These are phyloP conservation scores for Ancistrus triradiatus DNA, from an alignment of 2,113 vertebrate species.

Conservation along the genomic window DNA sequence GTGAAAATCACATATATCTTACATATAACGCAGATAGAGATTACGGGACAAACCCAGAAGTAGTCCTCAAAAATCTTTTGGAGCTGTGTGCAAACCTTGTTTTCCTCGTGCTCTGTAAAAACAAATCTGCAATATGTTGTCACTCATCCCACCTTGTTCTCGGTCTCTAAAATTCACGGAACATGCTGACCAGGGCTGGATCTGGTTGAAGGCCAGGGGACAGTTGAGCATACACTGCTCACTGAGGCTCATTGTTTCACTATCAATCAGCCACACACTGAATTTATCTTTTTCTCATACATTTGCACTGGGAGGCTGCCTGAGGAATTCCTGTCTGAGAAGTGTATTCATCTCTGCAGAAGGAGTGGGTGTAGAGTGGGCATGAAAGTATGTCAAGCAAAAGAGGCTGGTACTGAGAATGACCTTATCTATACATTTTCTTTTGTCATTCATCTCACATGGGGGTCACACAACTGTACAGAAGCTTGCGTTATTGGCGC, in stretches of 20 bases:
- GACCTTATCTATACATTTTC: too few relatives aligned
- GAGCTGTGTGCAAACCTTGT: too few relatives aligned
- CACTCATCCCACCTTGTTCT: conserved; percentile 3
- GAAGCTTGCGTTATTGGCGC: neutral
- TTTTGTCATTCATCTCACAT: conserved; percentile 1
- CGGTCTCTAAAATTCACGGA: conserved; percentile 15
- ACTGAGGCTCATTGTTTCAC: conserved; percentile 21
- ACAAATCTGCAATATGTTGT: neutral
- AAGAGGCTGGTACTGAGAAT: neutral
- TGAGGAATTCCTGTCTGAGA: conserved; percentile 13
- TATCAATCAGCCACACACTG: neutral
- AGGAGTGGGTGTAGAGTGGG: conserved; percentile 7
- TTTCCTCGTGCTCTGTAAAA: too few relatives aligned
- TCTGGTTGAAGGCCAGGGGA: too few relatives aligned
- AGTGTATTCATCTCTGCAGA: conserved; percentile 8
- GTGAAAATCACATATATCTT: too few relatives aligned
- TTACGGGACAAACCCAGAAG: too few relatives aligned
- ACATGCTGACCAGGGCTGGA: too few relatives aligned
- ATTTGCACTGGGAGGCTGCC: conserved; percentile 3
- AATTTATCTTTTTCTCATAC: neutral
- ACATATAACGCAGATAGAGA: too few relatives aligned
- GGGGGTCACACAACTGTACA: neutral
- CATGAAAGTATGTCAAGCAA: conserved; percentile 4
- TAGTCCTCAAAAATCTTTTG: too few relatives aligned
- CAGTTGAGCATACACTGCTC: conserved; percentile 3